Evolutionary conservation across 2,797 vertebrate genomes (phyloP), one percentile per base, ranked within the genome.

Genomic region (Orientallactaga sibirica): DNA sequence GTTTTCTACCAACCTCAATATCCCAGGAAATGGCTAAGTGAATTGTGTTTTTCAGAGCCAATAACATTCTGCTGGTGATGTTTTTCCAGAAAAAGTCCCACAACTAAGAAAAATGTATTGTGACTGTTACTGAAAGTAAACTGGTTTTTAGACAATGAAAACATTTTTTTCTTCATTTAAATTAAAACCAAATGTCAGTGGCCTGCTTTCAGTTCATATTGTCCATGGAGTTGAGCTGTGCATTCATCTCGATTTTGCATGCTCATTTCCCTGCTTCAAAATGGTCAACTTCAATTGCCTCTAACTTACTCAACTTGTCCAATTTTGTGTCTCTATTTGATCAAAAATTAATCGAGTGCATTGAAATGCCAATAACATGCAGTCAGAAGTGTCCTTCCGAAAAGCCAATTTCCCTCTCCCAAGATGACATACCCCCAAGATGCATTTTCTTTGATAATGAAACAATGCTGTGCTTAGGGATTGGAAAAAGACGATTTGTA

Each of bases 191-290:
- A 97, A 95, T 88, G 92, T 91, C 87, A 96, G 80, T 88, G 96
- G 90, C 91, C 97, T 98, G 97, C 96, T 98, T 98, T 97, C 97
- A 97, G 98, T 98, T 97, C 97, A 24, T n/a, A 15, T 94, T 91
- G 96, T 94, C 97, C 43, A 1, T 97, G 96, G 97, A 98, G 97
- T n/a, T 83, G 83, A 96, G 90, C 68, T 97, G 82, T 90, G 81
- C 80, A 87, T 97, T 97, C 88, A 92, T 98, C 94, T 96, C 91
- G 77, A 97, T 95, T 98, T 98, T 97, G 87, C 94, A 96, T 84
- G 94, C 91, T 97, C 9, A 0, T 96, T 97, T 97, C 92, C 64
- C 37, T 80, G 76, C 95, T 97, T 95, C 95, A 96, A 98, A 98
- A 97, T 81, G 94, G 78, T 97, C 89, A 93, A 67, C 94, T 94